Conservation (phyloP, 2,113 vertebrate genomes). For the Myotis brandtii region DNA sequence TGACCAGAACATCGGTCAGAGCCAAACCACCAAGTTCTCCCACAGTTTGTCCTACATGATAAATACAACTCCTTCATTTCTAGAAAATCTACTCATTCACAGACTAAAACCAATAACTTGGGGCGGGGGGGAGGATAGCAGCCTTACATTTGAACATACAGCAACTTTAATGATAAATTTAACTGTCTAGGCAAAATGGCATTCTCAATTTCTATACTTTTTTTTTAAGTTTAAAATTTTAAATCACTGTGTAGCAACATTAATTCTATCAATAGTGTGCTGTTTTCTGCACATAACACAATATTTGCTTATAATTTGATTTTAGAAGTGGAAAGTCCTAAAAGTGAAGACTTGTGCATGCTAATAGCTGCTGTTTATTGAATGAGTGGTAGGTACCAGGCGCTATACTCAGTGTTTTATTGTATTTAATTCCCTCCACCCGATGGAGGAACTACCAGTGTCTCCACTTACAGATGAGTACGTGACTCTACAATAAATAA, state of each 20-base stretch:
- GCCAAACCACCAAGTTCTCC: not conserved
- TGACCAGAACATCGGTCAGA: not conserved
- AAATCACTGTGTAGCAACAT: not conserved
- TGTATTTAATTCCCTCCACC: not conserved
- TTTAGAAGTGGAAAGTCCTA: not conserved
- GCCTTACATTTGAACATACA: not conserved
- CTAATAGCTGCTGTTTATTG: not conserved
- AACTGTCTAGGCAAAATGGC: not conserved
- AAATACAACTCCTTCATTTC: not conserved
- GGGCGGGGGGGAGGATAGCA: accelerated
- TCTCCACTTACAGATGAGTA: not conserved
- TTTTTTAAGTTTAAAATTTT: not conserved
- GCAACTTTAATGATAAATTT: not conserved
- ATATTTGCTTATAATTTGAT: not conserved
- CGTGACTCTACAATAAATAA: not conserved
- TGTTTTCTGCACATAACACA: not conserved
- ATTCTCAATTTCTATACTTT: not conserved
- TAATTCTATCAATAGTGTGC: not conserved
- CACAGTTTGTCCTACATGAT: not conserved
- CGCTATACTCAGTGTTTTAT: not conserved
- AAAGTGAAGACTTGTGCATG: not conserved
- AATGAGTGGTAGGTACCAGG: not conserved
- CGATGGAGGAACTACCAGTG: not conserved
- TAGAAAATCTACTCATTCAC: not conserved
- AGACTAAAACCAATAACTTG: not conserved